Evolutionary conservation across 1,140 invertebrate species (phyloP), one percentile per base, ranked within the genome.

Genomic region (Nomia melanderi): DNA sequence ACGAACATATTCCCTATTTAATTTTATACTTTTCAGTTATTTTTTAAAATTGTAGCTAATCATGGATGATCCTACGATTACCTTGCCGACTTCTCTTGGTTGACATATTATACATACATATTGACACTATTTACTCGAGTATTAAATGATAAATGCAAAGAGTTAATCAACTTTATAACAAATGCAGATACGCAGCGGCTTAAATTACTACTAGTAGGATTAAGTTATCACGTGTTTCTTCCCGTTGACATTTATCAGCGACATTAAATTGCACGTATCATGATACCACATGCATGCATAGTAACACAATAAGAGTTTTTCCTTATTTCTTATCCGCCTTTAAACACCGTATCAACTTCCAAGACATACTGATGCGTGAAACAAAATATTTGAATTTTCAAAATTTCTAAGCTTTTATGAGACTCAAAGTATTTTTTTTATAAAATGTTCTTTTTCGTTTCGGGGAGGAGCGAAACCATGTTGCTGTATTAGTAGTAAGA

Each of bases 21-120:
- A 17, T 4, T 1, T 56, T 20, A 17, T 27, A 44, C 23, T 20
- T 31, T 20, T 8, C 27, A 31, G 20, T 56, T 56, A 33, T 17
- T n/a, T 59, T 33, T 12, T 3, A n/a, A 8, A 36, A 59, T 59
- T n/a, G 2, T 36, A 36, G 31, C 7, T 33, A n/a, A 8, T 8
- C n/a, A 36, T 36, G 8, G 6, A 4, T 23, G 23, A 57, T 31
- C 27, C 9, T 23, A 23, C 17, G 31, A 36, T 59, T n/a, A n/a
- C 20, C 7, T 31, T 36, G 57, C n/a, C 57, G 57, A 36, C 57
- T 36, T n/a, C 57, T 36, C n/a, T 59, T 59, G 29, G 56, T 20
- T 31, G 29, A 31, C 31, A 7, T 31, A n/a, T n/a, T n/a, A n/a
- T n/a, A n/a, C n/a, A n/a, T n/a, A n/a, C n/a, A n/a, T n/a, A 31